A percentile compares a stretch with the other conserved stretches of the same genome.
Evolutionary conservation across 2,797 vertebrate species (phyloP).

Genomic region (Hapalemur alaotrensis): DNA sequence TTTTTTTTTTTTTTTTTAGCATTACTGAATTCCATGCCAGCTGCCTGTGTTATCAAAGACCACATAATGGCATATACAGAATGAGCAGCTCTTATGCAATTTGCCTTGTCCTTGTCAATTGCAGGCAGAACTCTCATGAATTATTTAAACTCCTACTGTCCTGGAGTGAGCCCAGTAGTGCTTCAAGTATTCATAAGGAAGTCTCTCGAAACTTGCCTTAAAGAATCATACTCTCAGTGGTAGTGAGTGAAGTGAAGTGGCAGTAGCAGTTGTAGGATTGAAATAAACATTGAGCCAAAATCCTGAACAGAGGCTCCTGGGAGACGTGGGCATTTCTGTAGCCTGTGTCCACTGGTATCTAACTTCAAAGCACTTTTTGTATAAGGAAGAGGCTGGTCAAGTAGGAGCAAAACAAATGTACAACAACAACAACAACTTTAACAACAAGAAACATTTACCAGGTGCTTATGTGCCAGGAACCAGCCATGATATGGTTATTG

Average conservation of each 20-base stretch:
- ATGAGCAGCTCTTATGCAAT: slow-evolving; percentile 19
- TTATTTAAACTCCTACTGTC: slow-evolving; percentile 51
- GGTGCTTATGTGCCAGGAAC: background rate
- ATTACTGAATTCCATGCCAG: background rate
- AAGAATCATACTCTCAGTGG: background rate
- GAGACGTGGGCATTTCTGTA: background rate
- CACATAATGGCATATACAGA: background rate
- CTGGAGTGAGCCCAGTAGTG: slow-evolving; percentile 15
- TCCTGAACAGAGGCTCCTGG: background rate
- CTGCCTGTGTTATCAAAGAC: slow-evolving; percentile 36
- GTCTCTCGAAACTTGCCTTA: background rate
- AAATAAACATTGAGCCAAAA: background rate
- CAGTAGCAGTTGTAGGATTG: background rate
- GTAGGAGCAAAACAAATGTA: background rate
- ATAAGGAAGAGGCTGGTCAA: background rate
- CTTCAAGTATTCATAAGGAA: slow-evolving; percentile 42
- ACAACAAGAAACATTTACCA: background rate
- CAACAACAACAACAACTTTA: background rate
- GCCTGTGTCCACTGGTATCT: background rate
- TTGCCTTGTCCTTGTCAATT: slow-evolving; percentile 44
- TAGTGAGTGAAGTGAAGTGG: background rate
- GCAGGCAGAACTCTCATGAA: slow-evolving; percentile 33
- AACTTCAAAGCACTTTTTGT: background rate
- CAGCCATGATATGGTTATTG: background rate
- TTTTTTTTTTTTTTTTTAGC: background rate